These are phyloP conservation scores for Cassiopea andromeda DNA, from an alignment of 30 jellyfish, hydroid and myxozoan genomes.

Conservation along the genomic window DNA sequence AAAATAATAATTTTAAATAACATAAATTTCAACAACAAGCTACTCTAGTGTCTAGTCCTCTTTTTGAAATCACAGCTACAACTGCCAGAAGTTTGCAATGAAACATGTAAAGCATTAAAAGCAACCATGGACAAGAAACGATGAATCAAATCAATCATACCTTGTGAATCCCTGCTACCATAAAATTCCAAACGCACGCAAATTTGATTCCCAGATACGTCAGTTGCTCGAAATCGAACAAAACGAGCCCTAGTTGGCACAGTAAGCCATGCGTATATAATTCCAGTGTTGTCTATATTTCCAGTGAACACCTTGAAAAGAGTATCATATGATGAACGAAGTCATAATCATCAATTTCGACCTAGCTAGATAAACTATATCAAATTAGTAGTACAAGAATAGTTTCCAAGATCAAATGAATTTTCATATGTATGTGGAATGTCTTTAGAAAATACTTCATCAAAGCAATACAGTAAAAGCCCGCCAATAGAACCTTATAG, in stretches of 20 bases:
- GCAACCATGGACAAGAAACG: neutral
- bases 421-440: too few relatives aligned
- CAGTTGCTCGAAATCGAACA: conserved; percentile 50
- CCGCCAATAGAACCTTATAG: too few relatives aligned
- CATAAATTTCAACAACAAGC: neutral
- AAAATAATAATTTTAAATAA: neutral
- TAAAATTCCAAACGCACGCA: conserved; percentile 51
- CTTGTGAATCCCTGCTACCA: conserved; percentile 24
- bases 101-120: neutral
- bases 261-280: conserved; percentile 42
- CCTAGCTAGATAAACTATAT: too few relatives aligned
- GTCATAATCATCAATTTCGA: neutral
- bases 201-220: conserved; percentile 32
- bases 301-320: conserved; percentile 32
- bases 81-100: neutral
- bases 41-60: neutral
- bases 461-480: too few relatives aligned
- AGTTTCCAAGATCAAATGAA: too few relatives aligned
- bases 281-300: conserved; percentile 24
- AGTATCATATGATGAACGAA: neutral
- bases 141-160: neutral
- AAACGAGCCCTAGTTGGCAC: conserved; percentile 44
- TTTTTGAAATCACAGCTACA: too few relatives aligned
- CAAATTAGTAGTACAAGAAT: too few relatives aligned
- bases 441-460: too few relatives aligned